phyloP scores from a whole-genome alignment of 1,140 invertebrate genomes.

The Goniozus legneri region DNA sequence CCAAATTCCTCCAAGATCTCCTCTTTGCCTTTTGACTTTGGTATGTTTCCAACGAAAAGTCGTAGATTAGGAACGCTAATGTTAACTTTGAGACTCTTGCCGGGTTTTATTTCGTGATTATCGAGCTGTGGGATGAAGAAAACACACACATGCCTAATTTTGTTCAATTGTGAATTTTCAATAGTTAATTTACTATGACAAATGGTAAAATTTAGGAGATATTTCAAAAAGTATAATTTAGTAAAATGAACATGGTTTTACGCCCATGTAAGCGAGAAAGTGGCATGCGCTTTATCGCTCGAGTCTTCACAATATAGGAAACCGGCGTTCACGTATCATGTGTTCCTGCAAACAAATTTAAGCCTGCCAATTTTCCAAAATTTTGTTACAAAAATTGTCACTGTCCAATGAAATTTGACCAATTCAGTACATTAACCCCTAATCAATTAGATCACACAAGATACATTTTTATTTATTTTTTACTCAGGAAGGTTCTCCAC shows the following conservation, averaged over 20 bases:
- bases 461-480: constrained; percentile 22
- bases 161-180: constrained; percentile 42
- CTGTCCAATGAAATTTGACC: constrained; percentile 47
- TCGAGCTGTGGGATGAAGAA: constrained; percentile 89
- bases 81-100: constrained; percentile 99
- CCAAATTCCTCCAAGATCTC: constrained; percentile 99
- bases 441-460: constrained; percentile 46
- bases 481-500: constrained; percentile 52
- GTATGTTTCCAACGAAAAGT: constrained; percentile 99
- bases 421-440: constrained; percentile 48
- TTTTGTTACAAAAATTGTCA: constrained; percentile 55
- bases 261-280: constrained; percentile 45
- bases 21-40: constrained; percentile 99
- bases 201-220: constrained; percentile 29
- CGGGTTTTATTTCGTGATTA: constrained; percentile 99
- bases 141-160: constrained; percentile 66
- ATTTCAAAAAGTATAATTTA: constrained; percentile 26
- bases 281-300: constrained; percentile 54
- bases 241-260: constrained; percentile 35
- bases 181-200: constrained; percentile 27
- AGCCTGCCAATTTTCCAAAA: constrained; percentile 48
- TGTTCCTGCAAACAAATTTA: constrained; percentile 53
- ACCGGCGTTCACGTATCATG: constrained; percentile 48
- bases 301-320: constrained; percentile 54
- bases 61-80: constrained; percentile 99